These are phyloP conservation scores for Neomicropteryx cornuta DNA, from an alignment of 1,140 invertebrate species.

Conservation along the genomic window DNA sequence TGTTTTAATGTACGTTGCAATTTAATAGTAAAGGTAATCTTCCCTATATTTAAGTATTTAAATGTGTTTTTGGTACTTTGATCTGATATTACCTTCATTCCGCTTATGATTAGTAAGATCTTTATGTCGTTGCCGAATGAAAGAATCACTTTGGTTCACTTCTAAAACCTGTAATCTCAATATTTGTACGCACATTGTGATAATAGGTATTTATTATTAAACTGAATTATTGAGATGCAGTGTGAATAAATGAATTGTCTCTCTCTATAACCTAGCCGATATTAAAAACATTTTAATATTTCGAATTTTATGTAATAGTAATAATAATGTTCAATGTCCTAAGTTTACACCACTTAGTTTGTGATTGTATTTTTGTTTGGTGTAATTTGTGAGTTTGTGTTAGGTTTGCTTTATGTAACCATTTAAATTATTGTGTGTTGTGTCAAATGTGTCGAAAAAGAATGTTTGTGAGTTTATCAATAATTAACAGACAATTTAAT, in stretches of 20 bases:
- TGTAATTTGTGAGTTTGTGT: constrained; percentile 9
- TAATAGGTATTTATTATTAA: constrained; percentile 36
- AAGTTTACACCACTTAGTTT: no score
- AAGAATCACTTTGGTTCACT: constrained; percentile 4
- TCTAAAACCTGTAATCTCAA: constrained; percentile 5
- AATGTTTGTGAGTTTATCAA: constrained; percentile 15
- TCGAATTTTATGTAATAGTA: constrained; percentile 28
- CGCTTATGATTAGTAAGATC: no score
- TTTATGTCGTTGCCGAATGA: no score
- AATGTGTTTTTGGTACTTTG: constrained; percentile 2
- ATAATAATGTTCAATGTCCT: no score
- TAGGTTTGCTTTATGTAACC: not conserved
- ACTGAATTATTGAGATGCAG: constrained; percentile 23
- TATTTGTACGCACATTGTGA: constrained; percentile 20
- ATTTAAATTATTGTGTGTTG: not conserved
- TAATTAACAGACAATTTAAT: constrained; percentile 23
- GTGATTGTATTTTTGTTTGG: constrained; percentile 36
- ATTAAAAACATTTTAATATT: constrained; percentile 29
- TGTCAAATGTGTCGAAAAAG: constrained; percentile 7
- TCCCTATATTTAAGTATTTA: constrained; percentile 6
- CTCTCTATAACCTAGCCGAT: constrained; percentile 4
- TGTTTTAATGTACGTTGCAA: constrained; percentile 19
- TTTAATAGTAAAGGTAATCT: constrained; percentile 21
- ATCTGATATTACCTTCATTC: constrained; percentile 4
- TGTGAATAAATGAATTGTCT: constrained; percentile 26